These are phyloP conservation scores for Standfussiana lucernea DNA, from an alignment of 2,888 invertebrate species.

Conservation along the genomic window DNA sequence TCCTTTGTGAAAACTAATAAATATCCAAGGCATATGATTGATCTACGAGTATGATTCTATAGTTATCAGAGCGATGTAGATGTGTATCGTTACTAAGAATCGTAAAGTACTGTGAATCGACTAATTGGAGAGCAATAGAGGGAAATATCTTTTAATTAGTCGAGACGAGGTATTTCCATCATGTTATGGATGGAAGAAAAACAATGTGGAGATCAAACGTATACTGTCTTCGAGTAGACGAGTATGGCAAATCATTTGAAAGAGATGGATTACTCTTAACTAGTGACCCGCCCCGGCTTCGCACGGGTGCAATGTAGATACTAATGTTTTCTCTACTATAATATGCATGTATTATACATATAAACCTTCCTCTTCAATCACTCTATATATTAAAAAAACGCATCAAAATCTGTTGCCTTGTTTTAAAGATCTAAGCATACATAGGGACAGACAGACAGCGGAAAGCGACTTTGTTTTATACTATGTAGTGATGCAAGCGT, in stretches of 20 bases:
- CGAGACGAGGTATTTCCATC: slow-evolving; percentile 20
- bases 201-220: slow-evolving; percentile 11
- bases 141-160: slow-evolving; percentile 54
- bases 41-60: slow-evolving; percentile 60
- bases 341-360: too few relatives aligned
- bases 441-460: too few relatives aligned
- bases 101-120: slow-evolving; percentile 57
- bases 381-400: too few relatives aligned
- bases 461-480: too few relatives aligned
- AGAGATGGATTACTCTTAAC: neutral
- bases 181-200: slow-evolving; percentile 18
- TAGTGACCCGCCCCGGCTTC: too few relatives aligned
- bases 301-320: too few relatives aligned
- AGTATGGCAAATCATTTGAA: slow-evolving; percentile 1
- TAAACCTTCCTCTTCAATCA: too few relatives aligned
- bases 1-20: slow-evolving; percentile 56
- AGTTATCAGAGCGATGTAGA: slow-evolving; percentile 65
- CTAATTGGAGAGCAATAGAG: slow-evolving; percentile 46
- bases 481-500: neutral
- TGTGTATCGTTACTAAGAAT: slow-evolving; percentile 60
- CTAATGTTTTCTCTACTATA: too few relatives aligned
- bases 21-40: slow-evolving; percentile 52
- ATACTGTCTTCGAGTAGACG: neutral
- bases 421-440: too few relatives aligned
- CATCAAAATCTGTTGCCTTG: too few relatives aligned